Base-by-base conservation (phyloP, 1,140 invertebrate species). In the Drosophila nigromelanica region DNA sequence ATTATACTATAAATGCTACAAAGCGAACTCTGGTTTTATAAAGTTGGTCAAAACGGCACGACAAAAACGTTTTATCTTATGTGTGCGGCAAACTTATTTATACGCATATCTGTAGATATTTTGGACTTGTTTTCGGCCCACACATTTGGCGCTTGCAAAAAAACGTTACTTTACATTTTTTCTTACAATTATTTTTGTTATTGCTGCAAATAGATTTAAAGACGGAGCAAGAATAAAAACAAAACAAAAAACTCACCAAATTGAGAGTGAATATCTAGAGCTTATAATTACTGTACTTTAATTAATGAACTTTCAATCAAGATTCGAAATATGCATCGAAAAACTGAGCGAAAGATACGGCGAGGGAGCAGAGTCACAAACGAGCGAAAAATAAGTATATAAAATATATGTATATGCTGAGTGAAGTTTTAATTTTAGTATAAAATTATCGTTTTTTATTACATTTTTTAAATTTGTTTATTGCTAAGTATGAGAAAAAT, bases 271-370 rank as follows among this genome's bases (percentile, higher is more conserved):
- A 85, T 69, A 85, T 69, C 62, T 30, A 61, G 43, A 63, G 24
- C 68, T 71, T 71, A 71, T 63, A 70, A 55, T 73, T 69, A 77
- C 58, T 73, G 63, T 78, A 69, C 77, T 89, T 89, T 89, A 83
- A 58, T 83, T 77, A 80, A 70, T 73, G 66, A 61, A 62, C 78
- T 76, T 78, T 85, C 81, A 85, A 85, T 77, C 73, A 80, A 80
- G 67, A 68, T 71, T 80, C 75, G 72, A 72, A 78, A 80, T 78
- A 52, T 78, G 72, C 68, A 69, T 83, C 76, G 70, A 89, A 78
- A 89, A 80, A 85, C 78, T 78, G 82, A 86, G 82, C 78, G 78
- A 89, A 89, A 90, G 76, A 86, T 79, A 79, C 78, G 78, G 80
- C 73, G 86, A 86, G 86, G 78, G 76, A 85, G 76, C 73, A 81